Evolutionary conservation across 2,888 invertebrate genomes (phyloP), one percentile per base, ranked within the genome.

Genomic region (Galerucella pusilla): DNA sequence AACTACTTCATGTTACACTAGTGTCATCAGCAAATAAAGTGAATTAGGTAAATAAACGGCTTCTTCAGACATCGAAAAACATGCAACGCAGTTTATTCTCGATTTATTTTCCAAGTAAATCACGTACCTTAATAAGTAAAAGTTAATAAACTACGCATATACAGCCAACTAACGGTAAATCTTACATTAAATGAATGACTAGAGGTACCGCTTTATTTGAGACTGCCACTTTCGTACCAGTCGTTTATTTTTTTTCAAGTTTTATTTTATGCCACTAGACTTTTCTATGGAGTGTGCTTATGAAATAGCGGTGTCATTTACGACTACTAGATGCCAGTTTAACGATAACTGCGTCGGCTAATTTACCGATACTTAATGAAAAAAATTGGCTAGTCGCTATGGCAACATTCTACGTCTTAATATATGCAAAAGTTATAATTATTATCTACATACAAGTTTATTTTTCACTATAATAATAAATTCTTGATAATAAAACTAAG

Each of bases 211-310:
- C 28, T 28, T 25, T 28, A 60, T 60, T 60, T 60, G 60, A 60
- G 12, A n/a, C n/a, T 35, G n/a, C 42, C 35, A 42, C 35, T 63
- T 42, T 35, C 16, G 42, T 14, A 25, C 11, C 60, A n/a, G 61
- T 42, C 63, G 63, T 35, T 35, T 10, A 63, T n/a, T 84, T 84
- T 20, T 57, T 10, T 16, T 84, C 83, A 84, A 84, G 84, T 85
- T 84, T 80, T 84, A 86, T 86, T 86, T 85, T 85, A 86, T 84
- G 83, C 85, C 85, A 86, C 85, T 86, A 85, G 83, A 82, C 81
- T 82, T 67, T 60, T 66, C 65, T 59, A 63, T 75, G 76, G 78
- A 75, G 74, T 71, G 74, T 73, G 68, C 73, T 77, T 77, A 76
- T 77, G 77, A 80, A 77, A 80, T 75, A 79, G 76, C 79, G 77